phyloP scores from a whole-genome alignment of 2,113 vertebrate species.

The Grantiella picta region DNA sequence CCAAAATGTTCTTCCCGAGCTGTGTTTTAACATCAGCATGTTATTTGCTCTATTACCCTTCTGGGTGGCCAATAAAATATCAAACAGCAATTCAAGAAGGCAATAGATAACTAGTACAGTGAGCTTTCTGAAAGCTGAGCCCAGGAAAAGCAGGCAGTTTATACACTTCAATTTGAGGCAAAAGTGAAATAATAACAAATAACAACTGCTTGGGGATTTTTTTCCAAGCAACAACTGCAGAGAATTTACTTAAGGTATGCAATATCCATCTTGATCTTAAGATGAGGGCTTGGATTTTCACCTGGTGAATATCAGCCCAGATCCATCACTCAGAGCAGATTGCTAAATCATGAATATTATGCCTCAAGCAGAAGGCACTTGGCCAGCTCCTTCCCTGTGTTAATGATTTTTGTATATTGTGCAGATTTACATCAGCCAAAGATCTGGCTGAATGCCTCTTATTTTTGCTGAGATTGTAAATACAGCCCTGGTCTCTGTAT shows the following conservation, averaged over 20 bases:
- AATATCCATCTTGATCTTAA: neutral
- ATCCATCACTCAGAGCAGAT: neutral
- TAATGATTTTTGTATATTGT: slow-evolving; percentile 44
- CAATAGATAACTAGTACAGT: neutral
- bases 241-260: neutral
- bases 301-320: slow-evolving; percentile 10
- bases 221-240: neutral
- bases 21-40: neutral
- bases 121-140: neutral
- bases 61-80: slow-evolving; percentile 41
- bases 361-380: slow-evolving; percentile 16
- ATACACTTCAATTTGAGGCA: neutral
- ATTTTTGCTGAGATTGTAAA: slow-evolving; percentile 34
- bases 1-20: neutral
- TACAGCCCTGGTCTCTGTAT: neutral
- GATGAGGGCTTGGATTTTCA: neutral
- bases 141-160: neutral
- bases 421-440: slow-evolving; percentile 25
- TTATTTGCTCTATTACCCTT: slow-evolving; percentile 8
- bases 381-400: slow-evolving; percentile 11
- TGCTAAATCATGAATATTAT: slow-evolving; percentile 9
- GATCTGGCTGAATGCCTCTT: slow-evolving; percentile 9
- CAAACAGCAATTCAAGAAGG: neutral
- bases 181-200: neutral
- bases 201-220: neutral